Conservation (phyloP, 2,888 invertebrate species). For the Amiota mariae region DNA sequence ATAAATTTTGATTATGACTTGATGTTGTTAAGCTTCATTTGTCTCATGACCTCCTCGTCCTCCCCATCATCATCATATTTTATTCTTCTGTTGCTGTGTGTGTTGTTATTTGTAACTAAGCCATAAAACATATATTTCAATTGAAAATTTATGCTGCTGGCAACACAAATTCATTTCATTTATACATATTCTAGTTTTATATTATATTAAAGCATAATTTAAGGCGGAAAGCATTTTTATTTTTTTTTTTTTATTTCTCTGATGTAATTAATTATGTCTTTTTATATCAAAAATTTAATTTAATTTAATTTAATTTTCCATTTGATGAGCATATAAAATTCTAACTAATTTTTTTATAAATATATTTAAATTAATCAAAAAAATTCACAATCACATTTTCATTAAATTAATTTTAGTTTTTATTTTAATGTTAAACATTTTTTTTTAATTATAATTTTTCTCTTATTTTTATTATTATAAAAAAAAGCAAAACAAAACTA, state of each 20-base stretch:
- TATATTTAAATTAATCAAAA: background rate
- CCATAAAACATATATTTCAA: slow-evolving; percentile 1
- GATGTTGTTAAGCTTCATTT: background rate
- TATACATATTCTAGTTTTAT: background rate
- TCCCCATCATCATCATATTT: no score
- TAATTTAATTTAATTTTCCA: background rate
- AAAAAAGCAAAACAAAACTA: slow-evolving; percentile 2
- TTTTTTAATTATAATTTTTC: background rate
- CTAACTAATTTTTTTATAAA: background rate
- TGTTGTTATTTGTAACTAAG: background rate
- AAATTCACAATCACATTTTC: background rate
- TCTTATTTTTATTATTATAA: background rate
- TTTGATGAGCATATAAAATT: slow-evolving; percentile 7
- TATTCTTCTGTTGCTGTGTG: background rate
- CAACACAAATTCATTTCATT: background rate
- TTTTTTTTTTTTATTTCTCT: no score
- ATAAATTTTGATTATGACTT: slow-evolving; percentile 5
- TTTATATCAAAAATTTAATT: background rate
- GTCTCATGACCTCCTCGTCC: no score
- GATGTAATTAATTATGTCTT: background rate
- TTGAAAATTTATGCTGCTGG: slow-evolving; percentile 3
- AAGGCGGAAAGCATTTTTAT: no score
- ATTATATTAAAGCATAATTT: background rate
- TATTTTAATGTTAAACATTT: background rate
- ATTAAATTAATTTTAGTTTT: slow-evolving; percentile 4